Percentiles rank a stretch among this genome's conserved stretches.
These are phyloP conservation scores for Acholoe squamosa DNA, from an alignment of 2,888 invertebrate genomes.

Conservation along the genomic window DNA sequence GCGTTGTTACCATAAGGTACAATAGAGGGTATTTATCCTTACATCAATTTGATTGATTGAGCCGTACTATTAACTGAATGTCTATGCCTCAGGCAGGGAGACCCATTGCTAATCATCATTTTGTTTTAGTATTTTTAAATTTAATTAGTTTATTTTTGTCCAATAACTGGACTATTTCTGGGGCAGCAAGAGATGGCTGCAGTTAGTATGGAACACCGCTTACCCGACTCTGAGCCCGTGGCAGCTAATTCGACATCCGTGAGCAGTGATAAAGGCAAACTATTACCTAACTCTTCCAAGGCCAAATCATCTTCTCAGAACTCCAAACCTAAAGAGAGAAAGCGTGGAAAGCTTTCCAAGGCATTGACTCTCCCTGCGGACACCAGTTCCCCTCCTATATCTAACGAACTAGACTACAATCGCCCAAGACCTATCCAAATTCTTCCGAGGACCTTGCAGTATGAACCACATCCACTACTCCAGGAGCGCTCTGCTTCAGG, in stretches of 20 bases:
- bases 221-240: constrained; percentile 19
- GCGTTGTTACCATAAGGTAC: no score
- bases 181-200: constrained; percentile 42
- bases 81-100: constrained; percentile 22
- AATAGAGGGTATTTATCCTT: no score
- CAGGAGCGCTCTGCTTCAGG: constrained; percentile 62
- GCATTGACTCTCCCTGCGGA: constrained; percentile 58
- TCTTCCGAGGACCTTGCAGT: constrained; percentile 63
- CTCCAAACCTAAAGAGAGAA: background rate
- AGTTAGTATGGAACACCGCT: constrained; percentile 47
- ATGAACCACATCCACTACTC: constrained; percentile 61
- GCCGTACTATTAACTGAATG: background rate
- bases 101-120: constrained; percentile 25
- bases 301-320: background rate
- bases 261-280: constrained; percentile 17
- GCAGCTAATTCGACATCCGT: constrained; percentile 22
- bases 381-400: constrained; percentile 21
- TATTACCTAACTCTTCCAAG: constrained; percentile 13
- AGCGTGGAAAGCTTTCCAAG: constrained; percentile 57
- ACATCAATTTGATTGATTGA: no score
- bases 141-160: constrained; percentile 2
- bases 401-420: background rate
- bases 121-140: constrained; percentile 9
- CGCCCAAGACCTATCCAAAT: constrained; percentile 18
- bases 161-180: background rate